Percentiles rank a stretch among this genome's conserved stretches.
These are phyloP conservation scores for Stenolophus ochropezus DNA, from an alignment of 2,888 invertebrate genomes.

Conservation along the genomic window DNA sequence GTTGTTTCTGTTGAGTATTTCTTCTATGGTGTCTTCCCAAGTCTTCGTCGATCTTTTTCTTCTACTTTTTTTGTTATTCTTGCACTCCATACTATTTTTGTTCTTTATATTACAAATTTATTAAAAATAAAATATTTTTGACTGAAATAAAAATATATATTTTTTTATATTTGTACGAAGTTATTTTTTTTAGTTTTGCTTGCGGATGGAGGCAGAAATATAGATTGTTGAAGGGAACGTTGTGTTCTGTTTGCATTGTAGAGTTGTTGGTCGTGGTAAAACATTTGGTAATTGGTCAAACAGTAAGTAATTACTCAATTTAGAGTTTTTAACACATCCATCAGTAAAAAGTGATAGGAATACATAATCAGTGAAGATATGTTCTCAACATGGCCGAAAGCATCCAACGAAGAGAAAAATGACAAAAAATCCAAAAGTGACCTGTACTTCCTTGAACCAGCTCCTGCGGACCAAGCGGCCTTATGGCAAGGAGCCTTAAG, in stretches of 20 bases:
- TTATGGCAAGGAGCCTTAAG: slow-evolving; percentile 22
- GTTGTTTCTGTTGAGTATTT: too few species aligned
- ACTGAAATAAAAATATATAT: too few species aligned
- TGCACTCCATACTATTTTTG: too few species aligned
- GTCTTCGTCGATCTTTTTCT: too few species aligned
- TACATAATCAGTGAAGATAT: slow-evolving; percentile 38
- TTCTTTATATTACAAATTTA: too few species aligned
- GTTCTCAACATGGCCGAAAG: slow-evolving; percentile 49
- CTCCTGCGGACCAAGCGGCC: background rate
- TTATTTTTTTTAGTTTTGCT: too few species aligned
- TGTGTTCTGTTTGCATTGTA: background rate
- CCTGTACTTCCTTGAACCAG: slow-evolving; percentile 59
- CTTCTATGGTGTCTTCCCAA: too few species aligned
- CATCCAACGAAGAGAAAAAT: slow-evolving; percentile 54
- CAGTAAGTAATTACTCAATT: background rate
- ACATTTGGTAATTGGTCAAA: background rate
- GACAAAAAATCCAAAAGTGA: slow-evolving; percentile 59
- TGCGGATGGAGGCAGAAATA: too few species aligned
- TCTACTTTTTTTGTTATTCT: too few species aligned
- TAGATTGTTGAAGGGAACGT: background rate
- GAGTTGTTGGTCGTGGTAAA: background rate
- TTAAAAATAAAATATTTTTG: too few species aligned
- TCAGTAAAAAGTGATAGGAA: slow-evolving; percentile 35
- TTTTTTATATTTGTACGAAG: too few species aligned
- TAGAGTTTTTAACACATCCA: slow-evolving; percentile 26